phyloP scores from a whole-genome alignment of 2,113 vertebrate genomes.

The Eonycteris spelaea region DNA sequence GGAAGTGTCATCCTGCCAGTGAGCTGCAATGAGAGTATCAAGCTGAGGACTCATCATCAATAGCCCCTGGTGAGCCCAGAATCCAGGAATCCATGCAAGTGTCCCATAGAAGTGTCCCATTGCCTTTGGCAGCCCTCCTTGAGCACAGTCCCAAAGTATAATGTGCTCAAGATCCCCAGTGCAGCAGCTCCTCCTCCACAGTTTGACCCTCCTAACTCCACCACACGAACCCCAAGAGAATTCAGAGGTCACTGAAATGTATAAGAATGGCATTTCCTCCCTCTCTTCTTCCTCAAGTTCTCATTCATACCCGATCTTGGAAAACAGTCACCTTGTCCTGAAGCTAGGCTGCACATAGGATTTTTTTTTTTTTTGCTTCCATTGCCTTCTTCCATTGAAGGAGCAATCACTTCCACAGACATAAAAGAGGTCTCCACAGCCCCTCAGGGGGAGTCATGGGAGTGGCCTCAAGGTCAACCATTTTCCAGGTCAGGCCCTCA shows the following conservation, averaged over 20 bases:
- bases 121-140: not conserved
- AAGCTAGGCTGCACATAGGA: not conserved
- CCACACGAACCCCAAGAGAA: not conserved
- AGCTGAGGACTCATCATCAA: not conserved
- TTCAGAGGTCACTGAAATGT: not conserved
- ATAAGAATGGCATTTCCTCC: not conserved
- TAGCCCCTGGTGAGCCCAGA: not conserved
- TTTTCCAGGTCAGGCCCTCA: not conserved
- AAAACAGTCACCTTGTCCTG: not conserved
- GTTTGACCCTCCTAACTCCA: not conserved
- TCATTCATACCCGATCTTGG: not conserved
- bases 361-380: not conserved
- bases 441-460: not conserved
- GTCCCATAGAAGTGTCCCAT: not conserved
- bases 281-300: not conserved
- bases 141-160: not conserved
- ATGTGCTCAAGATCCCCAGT: not conserved
- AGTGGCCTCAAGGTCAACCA: not conserved
- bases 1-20: not conserved
- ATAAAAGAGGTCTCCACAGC: not conserved
- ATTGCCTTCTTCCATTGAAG: not conserved
- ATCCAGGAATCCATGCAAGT: not conserved
- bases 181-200: not conserved
- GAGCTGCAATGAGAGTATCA: not conserved
- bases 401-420: not conserved